Base-by-base conservation (phyloP, 2,113 vertebrate species). In the Pandion haliaetus region DNA sequence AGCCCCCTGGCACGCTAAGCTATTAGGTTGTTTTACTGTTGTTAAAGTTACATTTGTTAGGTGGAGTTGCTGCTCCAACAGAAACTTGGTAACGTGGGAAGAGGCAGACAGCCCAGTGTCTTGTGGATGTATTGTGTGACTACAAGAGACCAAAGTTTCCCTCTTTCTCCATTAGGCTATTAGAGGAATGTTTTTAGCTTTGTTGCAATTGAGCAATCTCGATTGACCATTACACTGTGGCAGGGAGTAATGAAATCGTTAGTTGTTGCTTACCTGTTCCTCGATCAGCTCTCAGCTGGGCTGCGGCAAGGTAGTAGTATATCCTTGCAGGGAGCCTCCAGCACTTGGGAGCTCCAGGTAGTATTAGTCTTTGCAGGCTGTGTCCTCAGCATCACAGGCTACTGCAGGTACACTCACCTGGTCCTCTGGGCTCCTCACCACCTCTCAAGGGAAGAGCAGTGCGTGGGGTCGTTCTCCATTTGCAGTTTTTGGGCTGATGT, bases 11-110 rank as follows among this genome's bases (percentile, higher is more conserved):
- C 98, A 98, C 62, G 98, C 97, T 29, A 90, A 98, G 97, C 98
- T 98, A 98, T 98, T 98, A 98, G 97, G 92, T 95, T 98, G 98
- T 97, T 98, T 98, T 98, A 98, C 95, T 98, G 98, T 98, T 98
- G 98, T 98, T 98, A 98, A 98, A 98, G 98, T 98, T 98, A 93
- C 98, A 98, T 98, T 98, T 98, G 97, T 98, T 98, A 98, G 98
- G 98, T 97, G 87, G 93, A 98, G 98, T 97, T 96, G 96, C 96
- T 98, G 97, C 97, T 98, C 97, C 97, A 97, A 94, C 82, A 92
- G 78, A 98, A 95, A 97, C 94, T 98, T 96, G 92, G 95, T 90
- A 38, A 80, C 73, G 93, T 44, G 82, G 67, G 84, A 93, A 88
- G 73, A 88, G 3, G 1, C 66, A 78, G 50, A 19, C 62, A 47